Evolutionary conservation across 2,888 invertebrate species (phyloP), one percentile per base, ranked within the genome.

Genomic region (Meta bourneti): DNA sequence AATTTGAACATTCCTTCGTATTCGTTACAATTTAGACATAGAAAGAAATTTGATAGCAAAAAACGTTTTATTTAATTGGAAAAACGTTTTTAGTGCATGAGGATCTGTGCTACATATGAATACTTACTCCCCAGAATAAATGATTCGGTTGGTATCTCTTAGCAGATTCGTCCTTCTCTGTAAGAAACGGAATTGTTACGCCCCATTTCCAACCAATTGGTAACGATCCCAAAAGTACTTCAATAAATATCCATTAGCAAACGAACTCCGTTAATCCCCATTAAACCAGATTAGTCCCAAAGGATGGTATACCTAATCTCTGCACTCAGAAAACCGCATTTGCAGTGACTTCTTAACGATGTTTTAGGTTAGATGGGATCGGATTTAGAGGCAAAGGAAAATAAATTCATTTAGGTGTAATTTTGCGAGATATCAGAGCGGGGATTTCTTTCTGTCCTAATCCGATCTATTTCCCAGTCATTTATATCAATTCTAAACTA

Each of bases 161-260:
- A 61, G 61, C 61, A 61, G 61, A 61, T 11, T 16, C 11, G 61
- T 61, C 61, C 51, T n/a, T n/a, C 16, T 51, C 78, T 2, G 9
- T 48, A 9, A 8, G 6, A 49, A 81, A 81, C 54, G 16, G 74
- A 71, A 84, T 51, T 34, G 83, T 34, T 54, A 51, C 54, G 54
- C 34, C 52, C 54, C 74, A 61, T 61, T 54, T 48, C 72, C 52
- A 74, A n/a, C 34, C 83, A 34, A 84, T 84, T 74, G 48, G 83
- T 20, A 74, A 84, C 51, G 83, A 61, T 52, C 72, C 52, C 71
- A 88, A 83, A 89, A 89, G 83, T 78, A 83, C 83, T 83, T 89
- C 89, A 83, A 89, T 89, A 89, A 89, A 89, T 89, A 89, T 89
- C 89, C 82, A 89, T 89, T 89, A 89, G 89, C 83, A 89, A 89